A percentile compares a stretch with the other conserved stretches of the same genome.
Evolutionary conservation across 1,140 invertebrate species (phyloP).

Genomic region (Pomphorhynchus laevis): DNA sequence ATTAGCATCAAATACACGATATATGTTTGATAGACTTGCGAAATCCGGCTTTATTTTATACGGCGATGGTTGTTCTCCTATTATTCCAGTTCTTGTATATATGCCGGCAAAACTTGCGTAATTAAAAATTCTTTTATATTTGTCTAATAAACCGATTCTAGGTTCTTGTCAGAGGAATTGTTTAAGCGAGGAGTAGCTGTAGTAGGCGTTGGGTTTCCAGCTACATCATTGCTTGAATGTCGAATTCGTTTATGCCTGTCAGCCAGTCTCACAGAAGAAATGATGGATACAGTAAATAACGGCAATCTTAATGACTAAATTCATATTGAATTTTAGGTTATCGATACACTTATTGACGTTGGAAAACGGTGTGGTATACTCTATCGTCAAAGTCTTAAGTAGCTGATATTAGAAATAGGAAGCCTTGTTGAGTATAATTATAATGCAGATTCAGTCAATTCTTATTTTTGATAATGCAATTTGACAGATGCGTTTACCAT

Average conservation of each 20-base stretch:
- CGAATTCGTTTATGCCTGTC: constrained; percentile 73
- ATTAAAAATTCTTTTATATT: constrained; percentile 10
- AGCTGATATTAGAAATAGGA: no score
- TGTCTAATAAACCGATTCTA: constrained; percentile 6
- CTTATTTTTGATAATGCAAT: no score
- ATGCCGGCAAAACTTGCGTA: constrained; percentile 63
- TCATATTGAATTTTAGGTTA: no score
- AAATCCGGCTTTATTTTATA: constrained; percentile 70
- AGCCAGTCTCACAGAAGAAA: constrained; percentile 65
- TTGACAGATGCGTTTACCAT: no score
- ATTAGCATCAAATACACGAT: constrained; percentile 42
- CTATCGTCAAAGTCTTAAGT: no score
- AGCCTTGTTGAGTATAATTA: no score
- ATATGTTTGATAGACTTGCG: constrained; percentile 44
- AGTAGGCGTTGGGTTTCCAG: constrained; percentile 83
- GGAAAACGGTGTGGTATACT: no score
- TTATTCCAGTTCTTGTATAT: constrained; percentile 70
- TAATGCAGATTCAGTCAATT: no score
- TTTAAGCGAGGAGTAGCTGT: constrained; percentile 43
- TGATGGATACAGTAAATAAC: constrained; percentile 52
- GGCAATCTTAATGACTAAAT: no score
- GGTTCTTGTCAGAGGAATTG: constrained; percentile 27
- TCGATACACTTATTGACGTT: no score
- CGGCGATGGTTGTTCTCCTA: constrained; percentile 71
- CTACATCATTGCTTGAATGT: constrained; percentile 60